Conservation (phyloP, 2,113 vertebrate genomes). For the Sinocyclocheilus maitianheensis region DNA sequence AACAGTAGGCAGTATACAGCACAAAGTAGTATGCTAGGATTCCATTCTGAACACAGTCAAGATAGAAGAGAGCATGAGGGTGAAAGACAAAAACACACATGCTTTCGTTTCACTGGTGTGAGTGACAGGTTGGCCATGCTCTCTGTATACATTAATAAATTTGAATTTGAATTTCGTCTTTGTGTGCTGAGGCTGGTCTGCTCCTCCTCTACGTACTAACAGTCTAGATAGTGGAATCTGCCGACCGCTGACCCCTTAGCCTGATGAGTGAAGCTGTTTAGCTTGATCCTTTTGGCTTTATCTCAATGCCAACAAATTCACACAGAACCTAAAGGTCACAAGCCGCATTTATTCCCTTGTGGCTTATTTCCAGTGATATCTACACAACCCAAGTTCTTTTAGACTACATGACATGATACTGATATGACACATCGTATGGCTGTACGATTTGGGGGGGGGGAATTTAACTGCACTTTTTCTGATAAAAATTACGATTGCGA, state of each 20-base stretch:
- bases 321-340: slow-evolving; percentile 95
- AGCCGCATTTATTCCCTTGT: slow-evolving; percentile 90
- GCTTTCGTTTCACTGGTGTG: slow-evolving; percentile 88
- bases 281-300: slow-evolving; percentile 96
- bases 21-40: neutral
- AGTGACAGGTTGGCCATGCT: slow-evolving; percentile 93
- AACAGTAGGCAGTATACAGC: neutral
- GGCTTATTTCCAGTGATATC: slow-evolving; percentile 87
- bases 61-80: slow-evolving; percentile 44
- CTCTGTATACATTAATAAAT: slow-evolving; percentile 99
- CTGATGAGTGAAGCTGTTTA: slow-evolving; percentile 88
- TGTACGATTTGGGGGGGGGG: neutral
- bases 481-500: neutral
- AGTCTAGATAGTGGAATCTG: slow-evolving; percentile 87
- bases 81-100: slow-evolving; percentile 58
- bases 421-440: neutral
- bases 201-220: slow-evolving; percentile 85
- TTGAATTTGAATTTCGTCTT: slow-evolving; percentile 98
- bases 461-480: neutral
- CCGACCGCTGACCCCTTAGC: slow-evolving; percentile 84
- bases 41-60: slow-evolving; percentile 61
- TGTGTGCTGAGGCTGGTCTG: slow-evolving; percentile 87
- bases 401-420: slow-evolving; percentile 86
- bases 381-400: slow-evolving; percentile 89
- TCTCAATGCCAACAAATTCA: slow-evolving; percentile 96